Evolutionary conservation across 2,113 vertebrate species (phyloP).

Genomic region (Emydocephalus ijimae): DNA sequence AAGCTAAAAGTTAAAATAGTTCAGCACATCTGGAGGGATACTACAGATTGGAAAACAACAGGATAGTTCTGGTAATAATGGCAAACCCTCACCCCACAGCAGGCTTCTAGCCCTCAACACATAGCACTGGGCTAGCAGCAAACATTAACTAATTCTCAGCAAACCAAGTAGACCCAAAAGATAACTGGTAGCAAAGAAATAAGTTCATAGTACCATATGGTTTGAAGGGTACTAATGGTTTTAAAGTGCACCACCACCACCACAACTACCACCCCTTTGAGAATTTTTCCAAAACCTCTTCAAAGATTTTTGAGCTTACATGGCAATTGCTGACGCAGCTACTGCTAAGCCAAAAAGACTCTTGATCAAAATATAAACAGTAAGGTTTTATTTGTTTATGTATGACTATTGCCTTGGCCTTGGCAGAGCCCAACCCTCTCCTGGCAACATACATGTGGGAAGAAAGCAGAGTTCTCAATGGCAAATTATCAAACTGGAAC

Average conservation of each 20-base stretch:
- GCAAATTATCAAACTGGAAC: slow-evolving; percentile 11
- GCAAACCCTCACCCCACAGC: no score
- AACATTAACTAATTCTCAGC: background rate
- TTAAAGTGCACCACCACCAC: background rate
- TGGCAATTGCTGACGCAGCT: slow-evolving; percentile 9
- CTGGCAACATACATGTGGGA: background rate
- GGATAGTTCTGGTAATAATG: background rate
- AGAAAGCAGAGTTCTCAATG: background rate
- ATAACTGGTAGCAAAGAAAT: background rate
- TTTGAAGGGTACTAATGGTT: background rate
- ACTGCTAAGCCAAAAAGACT: background rate
- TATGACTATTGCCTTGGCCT: background rate
- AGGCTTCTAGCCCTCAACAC: background rate
- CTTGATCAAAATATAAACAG: slow-evolving; percentile 12
- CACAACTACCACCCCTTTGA: background rate
- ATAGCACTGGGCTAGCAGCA: background rate
- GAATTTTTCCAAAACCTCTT: slow-evolving; percentile 1
- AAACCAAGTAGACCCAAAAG: background rate
- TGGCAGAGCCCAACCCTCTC: background rate
- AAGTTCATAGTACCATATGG: background rate
- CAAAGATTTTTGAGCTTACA: background rate
- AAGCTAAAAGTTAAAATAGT: background rate
- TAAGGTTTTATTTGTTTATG: background rate
- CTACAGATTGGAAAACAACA: background rate
- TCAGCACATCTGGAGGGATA: background rate